Evolutionary conservation across 2,888 invertebrate species (phyloP), one percentile per base, ranked within the genome.

Genomic region (Chrysolina haemoptera): DNA sequence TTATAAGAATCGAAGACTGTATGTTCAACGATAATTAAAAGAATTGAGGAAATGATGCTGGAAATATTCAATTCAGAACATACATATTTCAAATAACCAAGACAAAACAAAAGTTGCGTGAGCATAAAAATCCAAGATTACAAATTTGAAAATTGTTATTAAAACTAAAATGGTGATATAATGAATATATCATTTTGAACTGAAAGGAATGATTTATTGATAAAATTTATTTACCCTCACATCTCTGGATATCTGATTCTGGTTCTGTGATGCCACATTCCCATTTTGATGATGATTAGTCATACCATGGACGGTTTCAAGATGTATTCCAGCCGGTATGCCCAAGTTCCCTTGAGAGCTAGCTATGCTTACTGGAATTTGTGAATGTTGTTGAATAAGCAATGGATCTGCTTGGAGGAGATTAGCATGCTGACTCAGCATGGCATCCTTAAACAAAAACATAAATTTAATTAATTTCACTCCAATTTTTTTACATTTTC

Each of bases 401-500:
- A 88, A 79, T 27, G 87, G 86, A 73, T 88, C 88, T 50, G 86
- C 82, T 67, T 86, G 86, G 64, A 88, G 82, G 20, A 88, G 89
- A 5, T 86, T 84, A 12, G 83, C 85, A 85, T 91, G 91, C 79
- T 91, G 91, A n/a, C 91, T 89, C 71, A 92, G 87, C 84, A 91
- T 85, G 27, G 85, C 83, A 78, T 88, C 88, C 88, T 88, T 77
- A 41, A 75, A 78, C 75, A 66, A 66, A 68, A 35, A 46, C 66
- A 63, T 12, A 12, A 1, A 50, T 50, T 50, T 35, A 35, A 35
- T 35, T 6, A 35, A 35, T 35, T 35, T 35, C 35, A 35, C 6
- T 35, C 8, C 35, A 35, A 35, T 35, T 35, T 8, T 8, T 35
- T 35, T 6, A 35, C 8, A 35, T 35, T 35, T 35, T 35, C 8